These are phyloP conservation scores for Panagrolaimus sp. DNA, from an alignment of 1,140 invertebrate genomes.

Conservation along the genomic window DNA sequence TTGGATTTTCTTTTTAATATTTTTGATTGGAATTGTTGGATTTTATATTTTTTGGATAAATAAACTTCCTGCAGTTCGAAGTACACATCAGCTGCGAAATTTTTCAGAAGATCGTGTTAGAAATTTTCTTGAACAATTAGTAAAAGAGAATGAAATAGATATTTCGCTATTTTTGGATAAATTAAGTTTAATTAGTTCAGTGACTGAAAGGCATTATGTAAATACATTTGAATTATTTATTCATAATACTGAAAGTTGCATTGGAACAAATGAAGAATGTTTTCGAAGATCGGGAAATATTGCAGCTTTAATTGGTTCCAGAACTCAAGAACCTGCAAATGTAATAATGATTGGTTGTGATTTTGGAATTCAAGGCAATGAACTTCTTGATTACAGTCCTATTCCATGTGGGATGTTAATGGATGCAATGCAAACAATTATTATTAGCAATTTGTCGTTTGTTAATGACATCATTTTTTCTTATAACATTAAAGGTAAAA, in stretches of 20 bases:
- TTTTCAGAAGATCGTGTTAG: constrained; percentile 1
- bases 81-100: background rate
- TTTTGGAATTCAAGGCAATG: background rate
- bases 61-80: background rate
- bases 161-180: background rate
- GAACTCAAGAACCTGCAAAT: background rate
- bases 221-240: constrained; percentile 11
- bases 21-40: background rate
- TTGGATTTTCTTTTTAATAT: constrained; percentile 1
- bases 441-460: background rate
- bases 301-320: background rate
- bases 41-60: background rate
- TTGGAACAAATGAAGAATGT: constrained; percentile 11
- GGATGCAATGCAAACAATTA: background rate
- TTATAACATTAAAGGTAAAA: background rate
- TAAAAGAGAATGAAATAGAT: background rate
- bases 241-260: background rate
- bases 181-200: constrained; percentile 1
- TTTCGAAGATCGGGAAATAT: constrained; percentile 1
- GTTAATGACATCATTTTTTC: constrained; percentile 8
- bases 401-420: constrained; percentile 4
- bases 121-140: background rate
- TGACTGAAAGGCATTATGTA: constrained; percentile 3
- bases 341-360: background rate
- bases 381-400: background rate